Conservation (phyloP, 2,113 vertebrate genomes). For the Thalassarche chlororhynchos region DNA sequence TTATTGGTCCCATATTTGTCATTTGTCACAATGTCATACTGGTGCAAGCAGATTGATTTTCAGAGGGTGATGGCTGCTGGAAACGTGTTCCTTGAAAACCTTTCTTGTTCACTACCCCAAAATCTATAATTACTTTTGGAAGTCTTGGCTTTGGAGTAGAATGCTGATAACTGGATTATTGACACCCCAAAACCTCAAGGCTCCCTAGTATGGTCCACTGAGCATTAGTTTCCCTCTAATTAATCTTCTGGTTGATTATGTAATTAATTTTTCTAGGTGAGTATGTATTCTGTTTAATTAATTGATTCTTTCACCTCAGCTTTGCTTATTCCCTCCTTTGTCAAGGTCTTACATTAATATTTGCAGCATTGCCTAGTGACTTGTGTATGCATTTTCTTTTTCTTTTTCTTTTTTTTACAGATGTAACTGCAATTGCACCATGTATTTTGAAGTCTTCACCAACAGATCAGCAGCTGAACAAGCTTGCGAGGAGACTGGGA, state of each 20-base stretch:
- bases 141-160: not conserved
- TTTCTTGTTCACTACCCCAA: not conserved
- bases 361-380: not conserved
- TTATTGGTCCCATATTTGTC: not conserved
- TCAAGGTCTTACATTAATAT: not conserved
- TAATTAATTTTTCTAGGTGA: not conserved
- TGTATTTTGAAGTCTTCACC: slow-evolving; percentile 77
- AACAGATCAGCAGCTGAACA: slow-evolving; percentile 86
- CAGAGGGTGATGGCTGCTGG: not conserved
- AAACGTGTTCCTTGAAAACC: not conserved
- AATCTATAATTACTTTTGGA: not conserved
- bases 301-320: not conserved
- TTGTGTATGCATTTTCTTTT: not conserved
- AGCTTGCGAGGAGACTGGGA: slow-evolving; percentile 82
- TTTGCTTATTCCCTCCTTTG: not conserved
- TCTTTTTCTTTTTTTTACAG: slow-evolving; percentile 62
- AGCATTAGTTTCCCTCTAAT: not conserved
- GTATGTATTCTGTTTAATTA: not conserved
- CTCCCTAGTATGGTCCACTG: not conserved
- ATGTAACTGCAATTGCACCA: slow-evolving; percentile 42
- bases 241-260: not conserved
- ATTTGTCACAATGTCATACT: not conserved
- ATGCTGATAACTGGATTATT: not conserved
- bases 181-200: not conserved
- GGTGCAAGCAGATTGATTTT: not conserved